These are phyloP conservation scores for Crotophaga sulcirostris DNA, from an alignment of 2,113 vertebrate species.

Conservation along the genomic window DNA sequence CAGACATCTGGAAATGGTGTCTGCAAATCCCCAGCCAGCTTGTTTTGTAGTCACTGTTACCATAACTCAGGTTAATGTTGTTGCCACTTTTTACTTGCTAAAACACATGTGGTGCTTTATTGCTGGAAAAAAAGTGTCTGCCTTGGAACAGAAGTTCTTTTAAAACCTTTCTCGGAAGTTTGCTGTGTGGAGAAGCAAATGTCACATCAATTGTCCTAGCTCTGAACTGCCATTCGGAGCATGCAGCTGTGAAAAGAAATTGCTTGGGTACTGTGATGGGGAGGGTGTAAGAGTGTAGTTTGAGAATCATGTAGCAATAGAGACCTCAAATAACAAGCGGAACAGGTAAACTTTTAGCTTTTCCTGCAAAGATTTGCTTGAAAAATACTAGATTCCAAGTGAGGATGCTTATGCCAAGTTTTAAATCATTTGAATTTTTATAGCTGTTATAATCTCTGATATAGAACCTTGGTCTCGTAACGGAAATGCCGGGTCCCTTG, in stretches of 20 bases:
- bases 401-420: neutral
- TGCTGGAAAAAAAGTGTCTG: neutral
- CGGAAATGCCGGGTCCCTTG: conserved; percentile 23
- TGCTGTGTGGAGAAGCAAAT: conserved; percentile 30
- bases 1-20: conserved; percentile 46
- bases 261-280: neutral
- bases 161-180: conserved; percentile 10
- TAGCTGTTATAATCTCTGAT: conserved; percentile 38
- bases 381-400: neutral
- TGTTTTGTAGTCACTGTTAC: conserved; percentile 26
- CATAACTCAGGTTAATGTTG: conserved; percentile 53
- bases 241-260: neutral
- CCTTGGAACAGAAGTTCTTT: conserved; percentile 35
- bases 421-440: conserved; percentile 56
- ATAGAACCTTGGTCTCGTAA: neutral
- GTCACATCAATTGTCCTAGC: conserved; percentile 18
- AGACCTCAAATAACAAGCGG: conserved; percentile 19
- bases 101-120: conserved; percentile 45
- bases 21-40: conserved; percentile 43
- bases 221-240: neutral
- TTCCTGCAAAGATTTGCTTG: conserved; percentile 7
- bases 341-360: conserved; percentile 34
- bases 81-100: conserved; percentile 52
- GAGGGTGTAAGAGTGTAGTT: neutral
- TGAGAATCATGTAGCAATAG: neutral